Evolutionary conservation across 2,888 invertebrate species (phyloP), one percentile per base, ranked within the genome.

Genomic region (Allophyes oxyacanthae): DNA sequence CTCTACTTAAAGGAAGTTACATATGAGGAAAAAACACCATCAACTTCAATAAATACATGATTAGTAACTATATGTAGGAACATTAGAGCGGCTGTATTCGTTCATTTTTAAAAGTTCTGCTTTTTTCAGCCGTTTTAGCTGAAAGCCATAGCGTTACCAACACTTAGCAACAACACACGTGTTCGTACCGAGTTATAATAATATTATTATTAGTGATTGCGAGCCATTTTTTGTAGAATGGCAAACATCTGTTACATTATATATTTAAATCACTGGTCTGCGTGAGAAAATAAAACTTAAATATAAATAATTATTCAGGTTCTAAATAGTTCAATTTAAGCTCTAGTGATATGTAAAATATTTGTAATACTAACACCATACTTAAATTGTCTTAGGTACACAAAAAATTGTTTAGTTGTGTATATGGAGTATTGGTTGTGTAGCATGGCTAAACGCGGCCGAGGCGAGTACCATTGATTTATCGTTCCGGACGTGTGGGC

Each of bases 401-500:
- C 34, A 50, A 20, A 32, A 41, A 55, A 46, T 53, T 11, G 40
- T 57, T 33, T 26, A 40, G 37, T 43, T 20, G 32, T 13, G 20
- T 43, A 46, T 6, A n/a, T n/a, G n/a, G n/a, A n/a, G n/a, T n/a
- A n/a, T n/a, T n/a, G n/a, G n/a, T n/a, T n/a, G n/a, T n/a, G n/a
- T n/a, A n/a, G n/a, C 9, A 26, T 32, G 36, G 37, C 32, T 45
- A 36, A 49, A 45, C 41, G 37, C n/a, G 38, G 34, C 53, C 36
- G 14, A 26, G 36, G 50, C 20, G 25, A 41, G 59, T 52, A 54
- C 45, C 53, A 54, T 58, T 75, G 61, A 71, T 75, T 73, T 64
- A 75, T 49, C 73, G 73, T 54, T 25, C 54, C 30, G 41, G 71
- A 65, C 75, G 65, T 58, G 73, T 73, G 76, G 75, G 75, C 72